Base-by-base conservation (phyloP, 2,888 invertebrate genomes). In the Xestia xanthographa region DNA sequence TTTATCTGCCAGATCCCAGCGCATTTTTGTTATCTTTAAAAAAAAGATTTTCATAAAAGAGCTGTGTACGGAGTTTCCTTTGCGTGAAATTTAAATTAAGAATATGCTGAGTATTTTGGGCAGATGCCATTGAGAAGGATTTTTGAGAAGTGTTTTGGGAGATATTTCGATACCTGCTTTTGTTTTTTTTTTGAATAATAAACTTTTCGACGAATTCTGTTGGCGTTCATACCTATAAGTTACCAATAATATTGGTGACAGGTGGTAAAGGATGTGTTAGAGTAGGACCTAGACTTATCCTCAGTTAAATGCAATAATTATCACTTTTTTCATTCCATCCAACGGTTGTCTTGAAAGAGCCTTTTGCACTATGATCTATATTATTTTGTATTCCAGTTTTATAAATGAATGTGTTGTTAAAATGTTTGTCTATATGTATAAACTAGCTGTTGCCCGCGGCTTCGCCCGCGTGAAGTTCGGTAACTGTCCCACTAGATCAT, bases 1-100 rank as follows among this genome's bases (percentile, higher is more conserved):
- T 86, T 85, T 87, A 87, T 88, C 82, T 70, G 71, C 66, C 45
- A 71, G 87, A 86, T 69, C 74, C 77, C 68, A 77, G 79, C 79
- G 72, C 68, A 80, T 85, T 85, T 88, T 69, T 80, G 70, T 77
- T 79, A 80, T 86, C 81, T 87, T 82, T 68, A 56, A 78, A 82
- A 85, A 85, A 79, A 67, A 67, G 45, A 72, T 70, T 76, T 77
- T 67, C 41, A 72, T 58, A 78, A 76, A 84, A 72, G 41, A 73
- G 63, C 69, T 77, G 71, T 74, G n/a, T 72, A 48, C 58, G 63
- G 58, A n/a, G n/a, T 66, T 87, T 67, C 65, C 60, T 67, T 85
- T 81, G 62, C 70, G 34, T 76, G 56, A 77, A 69, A 71, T 80
- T 79, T 63, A 66, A 86, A 82, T 76, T 67, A 74, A 66, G 63